Evolutionary conservation across 2,888 invertebrate genomes (phyloP).

Genomic region (Cheilosia vulpina): DNA sequence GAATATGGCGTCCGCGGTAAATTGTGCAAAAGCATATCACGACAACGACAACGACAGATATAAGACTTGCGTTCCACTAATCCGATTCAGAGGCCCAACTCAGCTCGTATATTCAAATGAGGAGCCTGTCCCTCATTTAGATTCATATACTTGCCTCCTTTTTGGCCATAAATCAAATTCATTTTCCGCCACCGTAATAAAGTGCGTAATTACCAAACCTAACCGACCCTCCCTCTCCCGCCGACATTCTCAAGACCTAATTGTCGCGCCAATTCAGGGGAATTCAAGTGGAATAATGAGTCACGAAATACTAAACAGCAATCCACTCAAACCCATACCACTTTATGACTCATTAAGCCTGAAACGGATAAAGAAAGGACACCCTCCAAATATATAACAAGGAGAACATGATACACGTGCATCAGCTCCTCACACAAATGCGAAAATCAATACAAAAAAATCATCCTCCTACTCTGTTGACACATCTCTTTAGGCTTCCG

Average conservation of each 20-base stretch:
- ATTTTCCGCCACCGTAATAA: conserved; percentile 1
- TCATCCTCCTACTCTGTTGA: conserved; percentile 32
- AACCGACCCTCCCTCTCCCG: background rate
- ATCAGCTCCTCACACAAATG: conserved; percentile 9
- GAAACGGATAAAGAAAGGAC: background rate
- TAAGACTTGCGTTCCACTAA: too few relatives aligned
- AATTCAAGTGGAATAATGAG: conserved; percentile 6
- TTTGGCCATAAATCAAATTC: conserved; percentile 26
- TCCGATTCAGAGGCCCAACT: too few relatives aligned
- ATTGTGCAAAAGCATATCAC: too few relatives aligned
- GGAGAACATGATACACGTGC: background rate
- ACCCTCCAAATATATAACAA: background rate
- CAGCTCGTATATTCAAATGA: too few relatives aligned
- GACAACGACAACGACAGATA: too few relatives aligned
- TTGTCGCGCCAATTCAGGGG: background rate
- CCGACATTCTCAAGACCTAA: background rate
- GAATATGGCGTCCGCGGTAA: too few relatives aligned
- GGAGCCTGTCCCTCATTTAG: too few relatives aligned
- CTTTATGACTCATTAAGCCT: background rate
- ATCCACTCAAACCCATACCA: background rate
- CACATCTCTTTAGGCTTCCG: conserved; percentile 3
- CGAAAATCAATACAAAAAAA: conserved; percentile 56
- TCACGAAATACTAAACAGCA: conserved; percentile 5
- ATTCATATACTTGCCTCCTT: too few relatives aligned
- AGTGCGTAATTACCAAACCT: background rate